Evolutionary conservation across 1,140 invertebrate species (phyloP).

Genomic region (Papilio glaucus): DNA sequence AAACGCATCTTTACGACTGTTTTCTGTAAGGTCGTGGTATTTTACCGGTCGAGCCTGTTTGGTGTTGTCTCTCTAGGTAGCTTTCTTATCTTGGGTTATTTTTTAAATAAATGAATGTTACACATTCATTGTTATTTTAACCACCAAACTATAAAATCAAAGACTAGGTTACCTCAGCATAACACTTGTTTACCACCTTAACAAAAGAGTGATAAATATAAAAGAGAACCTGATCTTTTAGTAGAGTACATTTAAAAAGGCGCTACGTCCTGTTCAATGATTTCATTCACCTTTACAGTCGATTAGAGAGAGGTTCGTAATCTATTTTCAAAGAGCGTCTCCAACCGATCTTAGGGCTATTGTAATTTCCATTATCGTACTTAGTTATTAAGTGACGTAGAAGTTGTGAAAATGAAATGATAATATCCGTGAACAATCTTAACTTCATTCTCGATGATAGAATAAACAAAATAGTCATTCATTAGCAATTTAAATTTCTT

Average conservation of each 20-base stretch:
- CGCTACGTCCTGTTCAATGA: neutral
- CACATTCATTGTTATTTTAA: too few species aligned
- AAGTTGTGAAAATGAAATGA: neutral
- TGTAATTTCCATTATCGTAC: constrained; percentile 9
- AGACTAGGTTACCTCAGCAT: too few species aligned
- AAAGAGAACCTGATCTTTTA: constrained; percentile 14
- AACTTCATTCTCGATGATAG: neutral
- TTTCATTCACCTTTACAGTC: constrained; percentile 7
- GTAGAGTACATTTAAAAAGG: neutral
- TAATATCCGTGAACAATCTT: neutral
- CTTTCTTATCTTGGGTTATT: too few species aligned
- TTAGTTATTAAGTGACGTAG: neutral
- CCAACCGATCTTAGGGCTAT: neutral
- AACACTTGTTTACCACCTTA: too few species aligned
- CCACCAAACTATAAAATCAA: too few species aligned
- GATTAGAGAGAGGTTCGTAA: neutral
- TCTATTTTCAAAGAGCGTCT: neutral
- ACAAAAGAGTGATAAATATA: too few species aligned
- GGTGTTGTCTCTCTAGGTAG: too few species aligned
- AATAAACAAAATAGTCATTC: neutral
- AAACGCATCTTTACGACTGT: too few species aligned
- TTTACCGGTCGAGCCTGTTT: too few species aligned
- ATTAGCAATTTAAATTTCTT: neutral
- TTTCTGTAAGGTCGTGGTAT: too few species aligned
- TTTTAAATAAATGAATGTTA: too few species aligned